phyloP scores from a whole-genome alignment of 2,113 vertebrate species.

The Prietella phreatophila region DNA sequence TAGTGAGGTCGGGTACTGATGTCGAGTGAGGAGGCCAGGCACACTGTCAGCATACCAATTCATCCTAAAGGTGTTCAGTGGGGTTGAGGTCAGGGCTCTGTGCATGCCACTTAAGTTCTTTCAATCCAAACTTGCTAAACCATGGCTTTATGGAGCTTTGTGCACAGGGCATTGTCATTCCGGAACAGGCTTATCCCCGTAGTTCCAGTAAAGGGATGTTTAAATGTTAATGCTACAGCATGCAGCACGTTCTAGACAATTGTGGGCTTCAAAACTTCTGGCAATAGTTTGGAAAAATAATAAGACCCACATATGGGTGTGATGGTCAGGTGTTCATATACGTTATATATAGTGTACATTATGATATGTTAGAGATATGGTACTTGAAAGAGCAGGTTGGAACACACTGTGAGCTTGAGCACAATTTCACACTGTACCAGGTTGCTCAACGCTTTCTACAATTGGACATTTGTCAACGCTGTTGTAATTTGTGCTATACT shows the following conservation, averaged over 20 bases:
- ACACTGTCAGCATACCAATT: neutral
- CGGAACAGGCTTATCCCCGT: neutral
- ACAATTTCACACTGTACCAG: neutral
- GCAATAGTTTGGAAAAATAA: neutral
- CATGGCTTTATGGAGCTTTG: neutral
- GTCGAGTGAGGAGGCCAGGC: neutral
- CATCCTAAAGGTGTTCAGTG: neutral
- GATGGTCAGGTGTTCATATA: neutral
- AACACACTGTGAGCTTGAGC: neutral
- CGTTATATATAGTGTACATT: neutral
- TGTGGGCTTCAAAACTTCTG: neutral
- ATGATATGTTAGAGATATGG: neutral
- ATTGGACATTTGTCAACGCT: neutral
- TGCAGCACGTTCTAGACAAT: neutral
- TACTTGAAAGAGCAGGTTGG: neutral
- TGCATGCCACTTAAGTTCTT: neutral
- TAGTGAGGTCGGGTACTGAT: neutral
- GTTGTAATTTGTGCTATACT: neutral
- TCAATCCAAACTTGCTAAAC: neutral
- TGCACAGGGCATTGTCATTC: neutral
- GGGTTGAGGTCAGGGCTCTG: neutral
- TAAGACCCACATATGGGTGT: neutral
- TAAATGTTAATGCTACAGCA: neutral
- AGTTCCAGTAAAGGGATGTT: neutral
- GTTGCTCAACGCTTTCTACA: neutral